Evolutionary conservation across 2,888 invertebrate genomes (phyloP).

Genomic region (Anoplius nigerrimus): DNA sequence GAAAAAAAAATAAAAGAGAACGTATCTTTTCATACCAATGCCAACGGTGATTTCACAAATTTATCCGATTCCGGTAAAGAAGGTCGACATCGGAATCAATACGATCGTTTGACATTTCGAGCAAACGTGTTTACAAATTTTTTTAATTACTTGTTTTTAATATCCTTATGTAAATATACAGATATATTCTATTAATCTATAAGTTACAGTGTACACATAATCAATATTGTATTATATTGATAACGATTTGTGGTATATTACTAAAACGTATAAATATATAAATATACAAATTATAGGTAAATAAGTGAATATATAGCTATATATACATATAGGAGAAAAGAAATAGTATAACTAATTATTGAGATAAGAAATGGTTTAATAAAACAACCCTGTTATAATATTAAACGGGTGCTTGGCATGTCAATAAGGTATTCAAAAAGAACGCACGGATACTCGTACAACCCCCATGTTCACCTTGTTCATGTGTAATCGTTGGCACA

Average conservation of each 20-base stretch:
- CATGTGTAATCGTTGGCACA: constrained; percentile 51
- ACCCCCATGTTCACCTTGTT: constrained; percentile 49
- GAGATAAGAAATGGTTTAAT: constrained; percentile 54
- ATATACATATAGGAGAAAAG: constrained; percentile 38
- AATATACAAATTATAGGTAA: constrained; percentile 22
- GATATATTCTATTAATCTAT: constrained; percentile 69
- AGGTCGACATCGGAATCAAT: constrained; percentile 15
- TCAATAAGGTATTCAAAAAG: constrained; percentile 38
- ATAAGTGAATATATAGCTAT: constrained; percentile 32
- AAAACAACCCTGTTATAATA: constrained; percentile 43
- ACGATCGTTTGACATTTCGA: constrained; percentile 50
- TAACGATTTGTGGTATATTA: constrained; percentile 70
- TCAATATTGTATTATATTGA: constrained; percentile 73
- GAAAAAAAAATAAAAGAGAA: neutral
- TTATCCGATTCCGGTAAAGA: constrained; percentile 32
- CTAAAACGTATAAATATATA: constrained; percentile 50
- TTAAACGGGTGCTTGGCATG: constrained; percentile 44
- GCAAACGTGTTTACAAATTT: constrained; percentile 51
- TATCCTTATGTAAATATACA: constrained; percentile 70
- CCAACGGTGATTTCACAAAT: constrained; percentile 42
- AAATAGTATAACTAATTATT: constrained; percentile 34
- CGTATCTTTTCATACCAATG: constrained; percentile 22
- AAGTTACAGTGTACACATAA: constrained; percentile 70
- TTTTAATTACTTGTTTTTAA: constrained; percentile 56
- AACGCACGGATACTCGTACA: constrained; percentile 36